A percentile compares a stretch with the other conserved stretches of the same genome.
phyloP scores from a whole-genome alignment of 2,113 vertebrate genomes.

The Cepphus grylle region DNA sequence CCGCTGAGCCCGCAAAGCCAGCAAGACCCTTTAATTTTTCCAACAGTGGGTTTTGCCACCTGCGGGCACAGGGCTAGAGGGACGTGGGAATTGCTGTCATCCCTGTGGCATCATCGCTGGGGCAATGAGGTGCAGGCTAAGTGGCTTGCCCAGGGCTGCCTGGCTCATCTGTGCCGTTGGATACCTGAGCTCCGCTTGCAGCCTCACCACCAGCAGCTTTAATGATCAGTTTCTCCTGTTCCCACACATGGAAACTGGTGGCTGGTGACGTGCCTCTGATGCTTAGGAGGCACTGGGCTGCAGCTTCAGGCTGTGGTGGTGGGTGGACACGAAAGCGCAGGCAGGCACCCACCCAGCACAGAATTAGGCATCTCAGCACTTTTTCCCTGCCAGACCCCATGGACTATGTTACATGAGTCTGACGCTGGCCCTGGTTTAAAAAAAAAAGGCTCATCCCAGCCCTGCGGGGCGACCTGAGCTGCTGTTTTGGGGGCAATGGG shows the following conservation, averaged over 20 bases:
- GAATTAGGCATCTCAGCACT: neutral
- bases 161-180: neutral
- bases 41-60: neutral
- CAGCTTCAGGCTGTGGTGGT: neutral
- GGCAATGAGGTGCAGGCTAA: neutral
- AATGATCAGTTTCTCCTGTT: neutral
- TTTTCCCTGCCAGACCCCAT: neutral
- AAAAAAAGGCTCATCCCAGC: neutral
- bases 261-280: neutral
- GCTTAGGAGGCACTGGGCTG: neutral
- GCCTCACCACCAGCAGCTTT: neutral
- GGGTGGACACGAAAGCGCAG: accelerated
- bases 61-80: neutral
- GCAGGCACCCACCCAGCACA: neutral
- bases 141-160: neutral
- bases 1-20: accelerated
- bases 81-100: neutral
- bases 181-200: accelerated
- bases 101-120: accelerated
- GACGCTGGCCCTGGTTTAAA: neutral
- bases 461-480: neutral
- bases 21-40: neutral
- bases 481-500: accelerated
- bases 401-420: neutral
- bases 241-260: accelerated